Percentiles rank a stretch among this genome's conserved stretches.
Conservation (phyloP, 2,888 invertebrate species). For the Thecophora atra region DNA sequence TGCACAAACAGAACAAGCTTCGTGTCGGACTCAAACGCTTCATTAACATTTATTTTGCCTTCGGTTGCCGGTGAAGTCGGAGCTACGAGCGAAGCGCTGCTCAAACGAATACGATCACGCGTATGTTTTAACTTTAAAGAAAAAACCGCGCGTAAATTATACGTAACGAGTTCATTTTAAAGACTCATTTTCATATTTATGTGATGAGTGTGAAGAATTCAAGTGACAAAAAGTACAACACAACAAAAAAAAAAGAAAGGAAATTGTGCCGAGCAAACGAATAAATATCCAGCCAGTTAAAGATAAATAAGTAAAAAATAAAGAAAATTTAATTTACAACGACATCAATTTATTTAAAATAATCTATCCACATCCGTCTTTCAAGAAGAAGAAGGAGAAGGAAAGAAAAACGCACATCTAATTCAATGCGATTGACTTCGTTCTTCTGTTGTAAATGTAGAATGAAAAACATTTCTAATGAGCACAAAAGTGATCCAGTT, state of each 20-base stretch:
- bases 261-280: background rate
- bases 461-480: too few species aligned
- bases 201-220: background rate
- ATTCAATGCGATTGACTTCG: too few species aligned
- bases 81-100: background rate
- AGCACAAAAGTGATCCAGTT: too few species aligned
- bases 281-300: background rate
- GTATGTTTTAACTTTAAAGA: too few species aligned
- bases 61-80: slow-evolving; percentile 36
- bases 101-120: background rate
- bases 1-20: slow-evolving; percentile 1
- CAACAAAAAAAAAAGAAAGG: slow-evolving; percentile 3
- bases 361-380: background rate
- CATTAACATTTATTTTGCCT: slow-evolving; percentile 38
- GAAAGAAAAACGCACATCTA: too few species aligned
- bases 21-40: slow-evolving; percentile 13
- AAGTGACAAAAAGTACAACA: background rate
- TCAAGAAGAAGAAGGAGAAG: background rate
- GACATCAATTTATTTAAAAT: background rate
- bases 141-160: background rate
- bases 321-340: background rate
- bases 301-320: background rate
- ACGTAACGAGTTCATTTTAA: slow-evolving; percentile 4
- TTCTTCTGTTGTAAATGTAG: too few species aligned
- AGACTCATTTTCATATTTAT: too few species aligned